Evolutionary conservation across 2,113 vertebrate genomes (phyloP).

Genomic region (Tenebrosternarchus preto): DNA sequence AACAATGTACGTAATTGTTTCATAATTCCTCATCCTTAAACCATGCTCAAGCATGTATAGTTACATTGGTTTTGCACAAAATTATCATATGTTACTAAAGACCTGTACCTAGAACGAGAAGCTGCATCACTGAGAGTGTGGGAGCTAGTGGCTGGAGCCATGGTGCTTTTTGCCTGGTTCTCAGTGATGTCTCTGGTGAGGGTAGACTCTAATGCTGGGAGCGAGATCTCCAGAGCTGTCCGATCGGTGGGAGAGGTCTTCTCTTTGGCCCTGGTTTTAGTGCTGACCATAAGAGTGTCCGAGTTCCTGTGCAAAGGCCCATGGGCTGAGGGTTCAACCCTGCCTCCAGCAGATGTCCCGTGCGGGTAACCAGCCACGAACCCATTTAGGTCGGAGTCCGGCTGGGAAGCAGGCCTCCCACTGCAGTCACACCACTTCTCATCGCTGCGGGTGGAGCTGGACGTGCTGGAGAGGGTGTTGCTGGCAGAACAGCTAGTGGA

Average conservation of each 20-base stretch:
- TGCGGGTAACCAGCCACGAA: conserved; percentile 85
- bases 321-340: conserved; percentile 88
- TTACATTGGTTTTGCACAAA: no score
- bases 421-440: conserved; percentile 92
- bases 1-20: no score
- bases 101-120: conserved; percentile 85
- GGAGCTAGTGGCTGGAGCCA: conserved; percentile 86
- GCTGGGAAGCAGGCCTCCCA: conserved; percentile 59
- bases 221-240: conserved; percentile 83
- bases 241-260: conserved; percentile 80
- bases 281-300: conserved; percentile 63
- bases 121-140: conserved; percentile 86
- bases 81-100: no score
- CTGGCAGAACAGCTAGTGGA: conserved; percentile 89
- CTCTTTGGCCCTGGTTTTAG: conserved; percentile 80
- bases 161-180: conserved; percentile 78
- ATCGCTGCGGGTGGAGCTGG: conserved; percentile 89
- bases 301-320: conserved; percentile 78
- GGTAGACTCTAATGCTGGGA: conserved; percentile 76
- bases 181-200: conserved; percentile 79
- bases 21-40: no score
- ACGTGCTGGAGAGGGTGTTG: conserved; percentile 94
- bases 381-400: conserved; percentile 84
- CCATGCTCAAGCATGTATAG: no score
- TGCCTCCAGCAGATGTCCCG: conserved; percentile 86